Evolutionary conservation across 2,113 vertebrate species (phyloP).

Genomic region (Rutilus rutilus): DNA sequence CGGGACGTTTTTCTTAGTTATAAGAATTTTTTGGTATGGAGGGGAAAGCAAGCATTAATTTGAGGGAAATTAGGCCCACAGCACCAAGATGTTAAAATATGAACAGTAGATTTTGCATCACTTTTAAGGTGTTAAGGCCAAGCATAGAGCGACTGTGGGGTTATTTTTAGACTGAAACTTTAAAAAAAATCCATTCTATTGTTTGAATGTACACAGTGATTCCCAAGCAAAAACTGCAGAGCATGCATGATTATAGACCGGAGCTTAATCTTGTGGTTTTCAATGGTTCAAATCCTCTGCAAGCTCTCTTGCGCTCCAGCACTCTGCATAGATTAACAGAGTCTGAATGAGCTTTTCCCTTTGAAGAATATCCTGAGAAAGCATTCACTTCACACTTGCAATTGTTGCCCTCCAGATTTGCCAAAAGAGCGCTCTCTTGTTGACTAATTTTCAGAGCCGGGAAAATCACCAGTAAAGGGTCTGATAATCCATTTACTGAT

Average conservation of each 20-base stretch:
- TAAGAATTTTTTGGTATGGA: too few relatives aligned
- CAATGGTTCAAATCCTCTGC: constrained; percentile 40
- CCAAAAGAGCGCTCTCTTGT: constrained; percentile 37
- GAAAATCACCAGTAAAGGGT: constrained; percentile 46
- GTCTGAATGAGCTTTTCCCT: constrained; percentile 48
- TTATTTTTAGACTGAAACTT: constrained; percentile 25
- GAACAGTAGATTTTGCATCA: not conserved
- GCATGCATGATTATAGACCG: constrained; percentile 42
- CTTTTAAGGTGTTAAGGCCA: constrained; percentile 15
- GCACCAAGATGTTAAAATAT: constrained; percentile 9
- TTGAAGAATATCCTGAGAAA: constrained; percentile 57
- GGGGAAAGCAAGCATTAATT: too few relatives aligned
- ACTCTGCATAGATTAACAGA: constrained; percentile 51
- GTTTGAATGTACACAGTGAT: constrained; percentile 30
- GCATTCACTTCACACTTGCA: constrained; percentile 44
- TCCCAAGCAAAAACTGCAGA: constrained; percentile 44
- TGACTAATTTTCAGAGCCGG: constrained; percentile 37
- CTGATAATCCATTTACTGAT: constrained; percentile 52
- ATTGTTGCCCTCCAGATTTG: constrained; percentile 49
- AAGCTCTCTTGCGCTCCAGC: constrained; percentile 29
- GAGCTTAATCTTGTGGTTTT: constrained; percentile 51
- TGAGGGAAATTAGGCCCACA: not conserved
- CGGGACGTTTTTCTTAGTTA: constrained; percentile 49
- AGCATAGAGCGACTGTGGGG: not conserved
- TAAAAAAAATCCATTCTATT: constrained; percentile 12